Percentiles rank a stretch among this genome's conserved stretches.
These are phyloP conservation scores for Coturnix japonica DNA, from an alignment of 2,113 vertebrate species.

Conservation along the genomic window DNA sequence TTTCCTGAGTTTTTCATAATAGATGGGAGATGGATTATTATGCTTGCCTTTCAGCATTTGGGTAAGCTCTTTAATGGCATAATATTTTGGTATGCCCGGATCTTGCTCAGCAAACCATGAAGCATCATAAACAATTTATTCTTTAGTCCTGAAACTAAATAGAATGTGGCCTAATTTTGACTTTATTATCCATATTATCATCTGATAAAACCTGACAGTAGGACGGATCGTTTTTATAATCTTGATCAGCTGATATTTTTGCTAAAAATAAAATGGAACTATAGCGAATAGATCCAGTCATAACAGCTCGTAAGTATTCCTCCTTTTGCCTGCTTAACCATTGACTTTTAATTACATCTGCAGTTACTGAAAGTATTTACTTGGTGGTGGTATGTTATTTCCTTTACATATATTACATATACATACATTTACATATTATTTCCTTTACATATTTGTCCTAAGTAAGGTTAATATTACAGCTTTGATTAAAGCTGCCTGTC, in stretches of 20 bases:
- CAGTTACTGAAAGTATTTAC: slow-evolving; percentile 25
- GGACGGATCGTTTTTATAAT: slow-evolving; percentile 12
- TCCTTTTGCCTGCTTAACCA: slow-evolving; percentile 22
- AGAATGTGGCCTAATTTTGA: slow-evolving; percentile 43
- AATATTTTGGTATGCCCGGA: slow-evolving; percentile 18
- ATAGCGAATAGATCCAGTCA: slow-evolving; percentile 6
- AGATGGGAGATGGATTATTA: neutral
- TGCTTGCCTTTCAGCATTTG: neutral
- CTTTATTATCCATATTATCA: slow-evolving; percentile 44
- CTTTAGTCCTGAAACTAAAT: slow-evolving; percentile 43
- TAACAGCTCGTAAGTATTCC: slow-evolving; percentile 37
- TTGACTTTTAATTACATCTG: slow-evolving; percentile 50
- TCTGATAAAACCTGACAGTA: slow-evolving; percentile 49
- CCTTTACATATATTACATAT: neutral
- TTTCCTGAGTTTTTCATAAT: slow-evolving; percentile 23
- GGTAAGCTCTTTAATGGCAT: slow-evolving; percentile 25
- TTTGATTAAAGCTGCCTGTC: slow-evolving; percentile 21
- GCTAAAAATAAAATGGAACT: slow-evolving; percentile 37
- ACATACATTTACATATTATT: too few relatives aligned
- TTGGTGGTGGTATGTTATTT: slow-evolving; percentile 17
- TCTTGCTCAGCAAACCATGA: slow-evolving; percentile 44
- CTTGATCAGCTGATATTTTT: slow-evolving; percentile 57
- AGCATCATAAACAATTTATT: slow-evolving; percentile 43
- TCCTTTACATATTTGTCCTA: neutral
- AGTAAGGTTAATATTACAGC: neutral